A percentile compares a stretch with the other conserved stretches of the same genome.
Conservation (phyloP, 1,140 invertebrate genomes). For the Drosophila ananassae region DNA sequence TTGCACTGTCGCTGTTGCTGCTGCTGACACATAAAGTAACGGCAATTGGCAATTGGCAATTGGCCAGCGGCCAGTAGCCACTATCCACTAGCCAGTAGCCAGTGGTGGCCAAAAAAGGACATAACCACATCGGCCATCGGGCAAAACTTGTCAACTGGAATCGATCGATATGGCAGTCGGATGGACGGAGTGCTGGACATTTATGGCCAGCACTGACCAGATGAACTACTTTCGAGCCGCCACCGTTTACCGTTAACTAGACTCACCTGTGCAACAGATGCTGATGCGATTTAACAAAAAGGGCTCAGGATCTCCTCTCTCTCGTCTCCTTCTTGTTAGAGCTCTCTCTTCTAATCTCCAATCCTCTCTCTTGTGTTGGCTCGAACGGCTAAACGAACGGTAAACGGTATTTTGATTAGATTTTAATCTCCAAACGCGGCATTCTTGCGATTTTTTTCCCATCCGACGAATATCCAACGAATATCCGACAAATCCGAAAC, state of each 20-base stretch:
- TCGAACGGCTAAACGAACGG: constrained; percentile 25
- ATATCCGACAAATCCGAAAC: not conserved
- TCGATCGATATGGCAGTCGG: constrained; percentile 45
- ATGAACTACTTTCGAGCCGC: constrained; percentile 72
- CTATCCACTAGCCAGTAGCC: not conserved
- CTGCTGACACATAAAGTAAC: constrained; percentile 44
- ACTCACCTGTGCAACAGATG: constrained; percentile 37
- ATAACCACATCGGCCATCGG: constrained; percentile 48
- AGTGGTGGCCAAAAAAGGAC: constrained; percentile 66
- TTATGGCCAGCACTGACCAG: constrained; percentile 75
- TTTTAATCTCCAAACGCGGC: constrained; percentile 31
- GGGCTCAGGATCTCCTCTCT: no score
- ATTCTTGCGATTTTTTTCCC: constrained; percentile 46
- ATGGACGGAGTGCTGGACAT: constrained; percentile 27
- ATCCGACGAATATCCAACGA: not conserved
- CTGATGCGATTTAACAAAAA: not conserved
- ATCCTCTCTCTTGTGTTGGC: not conserved
- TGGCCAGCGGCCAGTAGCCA: constrained; percentile 10
- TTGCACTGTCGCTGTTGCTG: not conserved
- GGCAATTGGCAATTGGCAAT: constrained; percentile 57
- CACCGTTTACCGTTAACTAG: constrained; percentile 54
- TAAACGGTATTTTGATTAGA: constrained; percentile 44
- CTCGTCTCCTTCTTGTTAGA: no score
- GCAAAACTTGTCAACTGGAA: constrained; percentile 67
- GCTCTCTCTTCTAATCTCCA: not conserved